Percentiles rank a stretch among this genome's conserved stretches.
phyloP scores from a whole-genome alignment of 2,888 invertebrate genomes.

The Agonum fuliginosum region DNA sequence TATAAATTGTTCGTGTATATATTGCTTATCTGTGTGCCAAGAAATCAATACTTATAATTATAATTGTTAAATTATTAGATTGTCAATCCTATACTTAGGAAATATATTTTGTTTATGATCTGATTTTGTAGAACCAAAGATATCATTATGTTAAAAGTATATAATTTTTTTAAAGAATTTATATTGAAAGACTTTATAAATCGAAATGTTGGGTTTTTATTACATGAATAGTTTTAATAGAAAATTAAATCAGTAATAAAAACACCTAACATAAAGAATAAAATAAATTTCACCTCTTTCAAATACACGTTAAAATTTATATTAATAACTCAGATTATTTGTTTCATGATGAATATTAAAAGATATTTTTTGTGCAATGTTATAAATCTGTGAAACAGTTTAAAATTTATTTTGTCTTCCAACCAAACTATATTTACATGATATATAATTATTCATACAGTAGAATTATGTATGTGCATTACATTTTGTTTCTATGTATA shows the following conservation, averaged over 20 bases:
- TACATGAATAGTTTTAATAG: too few relatives aligned
- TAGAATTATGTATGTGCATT: constrained; percentile 29
- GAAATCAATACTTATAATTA: constrained; percentile 34
- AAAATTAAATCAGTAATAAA: too few relatives aligned
- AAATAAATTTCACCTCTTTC: too few relatives aligned
- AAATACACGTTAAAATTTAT: too few relatives aligned
- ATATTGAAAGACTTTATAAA: too few relatives aligned
- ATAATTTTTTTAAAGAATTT: too few relatives aligned
- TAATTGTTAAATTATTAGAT: constrained; percentile 29
- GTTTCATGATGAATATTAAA: too few relatives aligned
- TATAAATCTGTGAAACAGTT: constrained; percentile 8
- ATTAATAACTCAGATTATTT: too few relatives aligned
- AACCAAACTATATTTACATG: neutral
- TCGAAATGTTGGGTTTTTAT: too few relatives aligned
- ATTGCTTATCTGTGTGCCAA: constrained; percentile 36
- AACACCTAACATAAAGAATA: too few relatives aligned
- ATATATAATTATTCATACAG: constrained; percentile 16
- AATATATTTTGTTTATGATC: constrained; percentile 29
- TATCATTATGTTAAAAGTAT: constrained; percentile 14
- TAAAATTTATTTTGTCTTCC: constrained; percentile 43
- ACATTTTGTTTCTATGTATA: constrained; percentile 22
- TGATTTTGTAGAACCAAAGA: constrained; percentile 35
- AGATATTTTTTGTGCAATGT: constrained; percentile 26
- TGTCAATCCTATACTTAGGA: constrained; percentile 4
- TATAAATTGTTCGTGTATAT: constrained; percentile 24